phyloP scores from a whole-genome alignment of 2,797 vertebrate species.

The Gadopsis marmoratus region DNA sequence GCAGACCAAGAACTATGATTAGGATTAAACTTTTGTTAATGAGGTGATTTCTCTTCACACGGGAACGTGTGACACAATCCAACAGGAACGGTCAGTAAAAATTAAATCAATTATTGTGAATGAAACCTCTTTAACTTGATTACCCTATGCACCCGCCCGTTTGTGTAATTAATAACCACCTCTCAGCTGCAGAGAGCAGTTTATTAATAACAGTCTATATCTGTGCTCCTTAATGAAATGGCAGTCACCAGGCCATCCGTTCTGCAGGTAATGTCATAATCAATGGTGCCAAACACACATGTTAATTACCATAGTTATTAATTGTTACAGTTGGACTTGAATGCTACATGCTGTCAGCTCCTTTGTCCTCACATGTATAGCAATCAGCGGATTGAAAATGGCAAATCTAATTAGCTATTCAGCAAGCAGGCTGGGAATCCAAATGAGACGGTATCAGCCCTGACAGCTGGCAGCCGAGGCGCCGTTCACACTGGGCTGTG shows the following conservation, averaged over 20 bases:
- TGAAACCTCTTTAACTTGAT: constrained; percentile 96
- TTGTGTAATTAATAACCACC: constrained; percentile 97
- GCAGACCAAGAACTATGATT: constrained; percentile 98
- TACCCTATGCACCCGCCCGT: constrained; percentile 93
- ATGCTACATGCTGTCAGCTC: constrained; percentile 91
- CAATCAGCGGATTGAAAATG: constrained; percentile 95
- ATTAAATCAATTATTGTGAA: constrained; percentile 99
- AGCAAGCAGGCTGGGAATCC: constrained; percentile 87
- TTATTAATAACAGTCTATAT: constrained; percentile 99
- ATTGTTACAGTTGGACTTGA: constrained; percentile 96
- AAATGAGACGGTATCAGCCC: constrained; percentile 84
- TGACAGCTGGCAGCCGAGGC: constrained; percentile 93
- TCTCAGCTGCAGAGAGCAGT: constrained; percentile 88
- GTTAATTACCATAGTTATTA: constrained; percentile 98
- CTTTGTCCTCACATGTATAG: constrained; percentile 92
- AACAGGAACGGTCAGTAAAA: constrained; percentile 92
- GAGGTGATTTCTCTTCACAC: constrained; percentile 97
- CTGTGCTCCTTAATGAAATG: constrained; percentile 87
- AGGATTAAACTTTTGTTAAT: constrained; percentile 99
- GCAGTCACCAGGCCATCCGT: constrained; percentile 89
- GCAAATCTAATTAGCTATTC: constrained; percentile 97
- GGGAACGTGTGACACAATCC: constrained; percentile 74
- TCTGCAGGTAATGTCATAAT: constrained; percentile 94
- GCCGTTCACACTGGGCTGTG: constrained; percentile 83
- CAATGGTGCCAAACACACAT: constrained; percentile 90